A percentile compares a stretch with the other conserved stretches of the same genome.
Evolutionary conservation across 2,888 invertebrate species (phyloP).

Genomic region (Zelleria hepariella): DNA sequence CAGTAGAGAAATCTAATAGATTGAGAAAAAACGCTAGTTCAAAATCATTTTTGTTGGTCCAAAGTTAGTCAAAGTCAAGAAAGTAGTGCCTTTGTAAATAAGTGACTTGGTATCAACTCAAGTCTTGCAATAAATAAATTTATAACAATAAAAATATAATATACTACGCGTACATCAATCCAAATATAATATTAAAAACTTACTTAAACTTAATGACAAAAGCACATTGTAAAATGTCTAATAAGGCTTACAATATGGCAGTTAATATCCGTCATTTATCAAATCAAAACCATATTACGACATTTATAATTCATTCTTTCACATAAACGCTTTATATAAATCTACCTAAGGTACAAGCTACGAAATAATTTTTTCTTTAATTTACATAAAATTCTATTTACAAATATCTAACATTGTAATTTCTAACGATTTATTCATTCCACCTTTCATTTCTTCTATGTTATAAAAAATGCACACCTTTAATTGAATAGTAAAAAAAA

Average conservation of each 20-base stretch:
- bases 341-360: not conserved
- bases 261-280: not conserved
- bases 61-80: conserved; percentile 33
- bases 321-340: not conserved
- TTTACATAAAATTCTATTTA: not conserved
- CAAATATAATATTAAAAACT: not conserved
- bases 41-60: conserved; percentile 53
- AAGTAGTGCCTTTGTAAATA: not conserved
- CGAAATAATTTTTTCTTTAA: not conserved
- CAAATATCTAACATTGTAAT: not conserved
- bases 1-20: conserved; percentile 25
- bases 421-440: not conserved
- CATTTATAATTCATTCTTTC: not conserved
- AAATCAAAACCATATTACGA: not conserved
- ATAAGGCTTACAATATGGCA: conserved; percentile 4
- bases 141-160: not conserved
- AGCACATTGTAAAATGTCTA: conserved; percentile 3
- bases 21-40: conserved; percentile 36
- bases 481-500: not conserved
- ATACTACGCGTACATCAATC: too few relatives aligned
- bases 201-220: conserved; percentile 1
- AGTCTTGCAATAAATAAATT: not conserved
- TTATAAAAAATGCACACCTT: not conserved
- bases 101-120: not conserved
- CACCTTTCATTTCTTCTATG: not conserved